Percentiles rank a stretch among this genome's conserved stretches.
These are phyloP conservation scores for Callaeas wilsoni DNA, from an alignment of 2,113 vertebrate genomes.

Conservation along the genomic window DNA sequence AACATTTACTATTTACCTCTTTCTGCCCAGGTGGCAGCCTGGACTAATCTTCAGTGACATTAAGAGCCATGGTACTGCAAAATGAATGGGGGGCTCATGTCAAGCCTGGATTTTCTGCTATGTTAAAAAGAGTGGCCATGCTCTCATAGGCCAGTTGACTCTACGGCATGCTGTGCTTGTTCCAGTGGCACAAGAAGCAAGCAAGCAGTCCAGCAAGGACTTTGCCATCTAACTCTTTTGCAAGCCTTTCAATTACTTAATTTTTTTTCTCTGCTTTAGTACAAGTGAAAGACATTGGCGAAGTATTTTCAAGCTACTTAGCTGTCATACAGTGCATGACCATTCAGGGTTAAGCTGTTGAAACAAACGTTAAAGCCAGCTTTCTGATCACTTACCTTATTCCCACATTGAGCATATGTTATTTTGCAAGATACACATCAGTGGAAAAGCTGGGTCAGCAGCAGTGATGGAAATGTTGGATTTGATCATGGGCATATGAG, in stretches of 20 bases:
- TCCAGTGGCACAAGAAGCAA: background rate
- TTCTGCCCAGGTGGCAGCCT: background rate
- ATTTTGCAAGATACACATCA: background rate
- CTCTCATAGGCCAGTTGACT: background rate
- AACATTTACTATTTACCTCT: background rate
- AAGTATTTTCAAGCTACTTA: background rate
- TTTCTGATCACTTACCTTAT: background rate
- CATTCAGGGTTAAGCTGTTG: background rate
- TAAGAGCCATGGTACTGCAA: accelerated
- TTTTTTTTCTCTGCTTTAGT: background rate
- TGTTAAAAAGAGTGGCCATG: background rate
- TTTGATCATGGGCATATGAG: background rate
- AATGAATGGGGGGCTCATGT: background rate
- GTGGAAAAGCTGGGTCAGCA: background rate
- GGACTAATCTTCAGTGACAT: background rate
- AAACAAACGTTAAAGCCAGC: background rate
- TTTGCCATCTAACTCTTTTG: background rate
- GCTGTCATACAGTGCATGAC: background rate
- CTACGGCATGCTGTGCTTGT: background rate
- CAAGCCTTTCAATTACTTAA: background rate
- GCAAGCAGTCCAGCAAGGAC: background rate
- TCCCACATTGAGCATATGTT: background rate
- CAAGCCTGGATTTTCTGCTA: background rate
- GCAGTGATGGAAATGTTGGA: background rate
- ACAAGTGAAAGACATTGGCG: background rate